A percentile compares a stretch with the other conserved stretches of the same genome.
phyloP scores from a whole-genome alignment of 2,888 invertebrate species.

The Eupithecia subumbrata region DNA sequence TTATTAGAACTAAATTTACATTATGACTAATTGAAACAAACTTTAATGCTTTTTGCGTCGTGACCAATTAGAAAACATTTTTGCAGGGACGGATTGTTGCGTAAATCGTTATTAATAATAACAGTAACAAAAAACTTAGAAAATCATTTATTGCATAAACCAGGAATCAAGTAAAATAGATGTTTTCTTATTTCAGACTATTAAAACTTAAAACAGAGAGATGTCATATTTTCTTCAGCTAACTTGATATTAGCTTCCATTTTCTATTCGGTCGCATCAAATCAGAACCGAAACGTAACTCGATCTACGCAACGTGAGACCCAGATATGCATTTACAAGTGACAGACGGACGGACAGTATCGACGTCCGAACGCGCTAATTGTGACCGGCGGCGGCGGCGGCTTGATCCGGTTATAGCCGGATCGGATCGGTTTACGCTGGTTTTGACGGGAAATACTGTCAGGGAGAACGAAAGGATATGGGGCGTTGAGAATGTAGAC shows the following conservation, averaged over 20 bases:
- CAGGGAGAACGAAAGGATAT: not conserved
- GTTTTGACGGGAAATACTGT: slow-evolving; percentile 1
- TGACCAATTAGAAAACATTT: too few relatives aligned
- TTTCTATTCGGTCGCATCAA: not conserved
- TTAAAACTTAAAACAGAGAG: not conserved
- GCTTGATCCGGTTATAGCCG: slow-evolving; percentile 26
- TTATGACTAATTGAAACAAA: too few relatives aligned
- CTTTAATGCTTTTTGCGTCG: too few relatives aligned
- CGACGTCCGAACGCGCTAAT: slow-evolving; percentile 39
- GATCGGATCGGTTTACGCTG: slow-evolving; percentile 16
- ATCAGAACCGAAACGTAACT: slow-evolving; percentile 1
- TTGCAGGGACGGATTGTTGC: too few relatives aligned
- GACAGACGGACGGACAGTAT: slow-evolving; percentile 39
- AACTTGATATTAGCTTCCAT: not conserved
- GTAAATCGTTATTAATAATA: too few relatives aligned
- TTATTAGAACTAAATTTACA: too few relatives aligned
- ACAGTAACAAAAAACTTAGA: too few relatives aligned
- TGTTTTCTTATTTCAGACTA: too few relatives aligned
- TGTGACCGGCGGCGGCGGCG: slow-evolving; percentile 28
- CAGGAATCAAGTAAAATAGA: too few relatives aligned
- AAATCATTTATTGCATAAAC: too few relatives aligned
- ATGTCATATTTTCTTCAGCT: not conserved
- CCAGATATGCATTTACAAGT: slow-evolving; percentile 27
- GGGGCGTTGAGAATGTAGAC: not conserved
- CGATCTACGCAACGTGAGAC: slow-evolving; percentile 17